A percentile compares a stretch with the other conserved stretches of the same genome.
Conservation (phyloP, 2,113 vertebrate genomes). For the Aramus guarauna region DNA sequence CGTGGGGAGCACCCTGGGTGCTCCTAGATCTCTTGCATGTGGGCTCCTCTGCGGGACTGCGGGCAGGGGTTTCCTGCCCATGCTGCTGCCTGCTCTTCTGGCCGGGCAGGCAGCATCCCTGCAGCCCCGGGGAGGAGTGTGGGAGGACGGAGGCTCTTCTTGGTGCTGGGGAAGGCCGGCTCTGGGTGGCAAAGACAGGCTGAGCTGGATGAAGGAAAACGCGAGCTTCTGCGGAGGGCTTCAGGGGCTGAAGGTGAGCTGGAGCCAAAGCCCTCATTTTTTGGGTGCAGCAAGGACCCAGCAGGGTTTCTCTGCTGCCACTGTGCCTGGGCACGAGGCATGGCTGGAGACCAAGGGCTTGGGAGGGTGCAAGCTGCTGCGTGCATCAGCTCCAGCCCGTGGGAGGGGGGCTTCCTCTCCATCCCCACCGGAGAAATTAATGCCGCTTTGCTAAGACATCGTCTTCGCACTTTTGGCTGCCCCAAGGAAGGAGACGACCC, state of each 20-base stretch:
- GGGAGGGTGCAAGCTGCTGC: neutral
- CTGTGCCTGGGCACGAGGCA: rapidly evolving
- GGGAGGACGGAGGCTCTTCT: neutral
- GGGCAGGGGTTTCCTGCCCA: neutral
- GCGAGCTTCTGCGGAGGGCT: neutral
- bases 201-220: neutral
- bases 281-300: neutral
- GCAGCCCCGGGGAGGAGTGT: neutral
- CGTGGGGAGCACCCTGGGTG: rapidly evolving
- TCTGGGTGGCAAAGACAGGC: neutral
- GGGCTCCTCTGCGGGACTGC: neutral
- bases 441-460: neutral
- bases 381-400: neutral
- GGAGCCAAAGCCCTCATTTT: rapidly evolving
- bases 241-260: neutral
- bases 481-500: neutral
- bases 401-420: neutral
- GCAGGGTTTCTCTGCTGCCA: neutral
- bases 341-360: neutral
- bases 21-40: neutral
- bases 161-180: neutral
- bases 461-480: neutral
- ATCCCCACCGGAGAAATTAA: neutral
- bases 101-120: neutral
- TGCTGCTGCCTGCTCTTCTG: neutral